Evolutionary conservation across 2,113 vertebrate genomes (phyloP), one percentile per base, ranked within the genome.

Genomic region (Lasiurus borealis): DNA sequence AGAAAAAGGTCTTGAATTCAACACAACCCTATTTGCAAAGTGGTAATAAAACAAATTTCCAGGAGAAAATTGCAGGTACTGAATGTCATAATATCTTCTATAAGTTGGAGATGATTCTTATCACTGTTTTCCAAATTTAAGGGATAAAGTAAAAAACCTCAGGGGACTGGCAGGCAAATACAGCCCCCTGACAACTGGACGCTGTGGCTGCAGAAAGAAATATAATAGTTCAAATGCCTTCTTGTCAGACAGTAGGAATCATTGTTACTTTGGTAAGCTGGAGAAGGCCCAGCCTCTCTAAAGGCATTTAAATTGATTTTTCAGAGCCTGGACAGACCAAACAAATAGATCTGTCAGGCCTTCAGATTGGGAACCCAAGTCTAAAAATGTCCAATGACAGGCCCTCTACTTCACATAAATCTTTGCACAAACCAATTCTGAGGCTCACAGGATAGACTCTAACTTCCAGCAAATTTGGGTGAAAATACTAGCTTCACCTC

Each of bases 1-100:
- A 92, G 93, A 91, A 68, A 82, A 73, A 83, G 59, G 18, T 86
- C 48, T 92, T 92, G 64, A 91, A 95, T 88, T 95, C 72, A 95
- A n/a, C 69, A 91, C 29, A 95, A 72, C n/a, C 18, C 6, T 95
- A 78, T 93, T 95, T 94, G 88, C 36, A 97, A 96, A 88, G 75
- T 52, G 59, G 36, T 73, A 95, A 83, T 80, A 95, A 96, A 90
- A 78, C 36, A 95, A 89, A 78, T 78, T 95, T 92, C 78, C 77
- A 92, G 14, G 71, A 85, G 64, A 82, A 96, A 69, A 89, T 48
- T 87, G 15, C 18, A 91, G 6, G 54, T 48, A 75, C 40, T 29
- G 84, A 92, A 88, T 71, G 54, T 95, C 88, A 78, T 85, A 57
- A 77, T 85, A 64, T 2, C 15, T 13, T 29, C 31, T 82, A 40